Evolutionary conservation across 2,888 invertebrate genomes (phyloP).

Genomic region (Strigamia crassipes): DNA sequence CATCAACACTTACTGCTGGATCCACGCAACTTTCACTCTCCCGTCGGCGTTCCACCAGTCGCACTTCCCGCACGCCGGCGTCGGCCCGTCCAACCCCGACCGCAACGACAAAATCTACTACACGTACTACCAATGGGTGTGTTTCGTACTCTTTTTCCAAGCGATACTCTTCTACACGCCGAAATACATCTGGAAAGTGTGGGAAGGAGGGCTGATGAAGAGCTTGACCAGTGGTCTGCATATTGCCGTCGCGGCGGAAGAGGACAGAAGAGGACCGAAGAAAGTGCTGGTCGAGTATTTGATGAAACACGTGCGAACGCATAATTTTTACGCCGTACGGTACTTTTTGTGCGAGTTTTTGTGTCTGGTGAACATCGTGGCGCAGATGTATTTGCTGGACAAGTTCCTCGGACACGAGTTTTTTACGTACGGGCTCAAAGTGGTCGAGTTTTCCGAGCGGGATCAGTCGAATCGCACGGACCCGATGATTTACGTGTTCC

Average conservation of each 20-base stretch:
- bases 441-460: constrained; percentile 77
- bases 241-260: constrained; percentile 70
- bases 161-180: constrained; percentile 80
- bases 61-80: constrained; percentile 71
- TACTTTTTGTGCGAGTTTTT: constrained; percentile 86
- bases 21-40: constrained; percentile 90
- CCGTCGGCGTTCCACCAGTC: constrained; percentile 79
- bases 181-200: constrained; percentile 63
- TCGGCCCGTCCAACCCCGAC: constrained; percentile 66
- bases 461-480: constrained; percentile 82
- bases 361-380: constrained; percentile 80
- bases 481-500: constrained; percentile 91
- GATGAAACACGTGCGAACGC: constrained; percentile 76
- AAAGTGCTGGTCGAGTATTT: constrained; percentile 79
- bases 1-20: constrained; percentile 92
- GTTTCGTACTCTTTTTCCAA: constrained; percentile 90
- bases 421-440: constrained; percentile 76
- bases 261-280: constrained; percentile 79
- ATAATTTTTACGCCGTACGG: constrained; percentile 81
- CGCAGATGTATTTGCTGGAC: constrained; percentile 87
- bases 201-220: constrained; percentile 80
- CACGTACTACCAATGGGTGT: constrained; percentile 94
- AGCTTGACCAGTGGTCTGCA: constrained; percentile 84
- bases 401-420: constrained; percentile 89
- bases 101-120: constrained; percentile 81